Percentiles rank a stretch among this genome's conserved stretches.
phyloP scores from a whole-genome alignment of 1,140 invertebrate genomes.

The Polypedilum vanderplanki region DNA sequence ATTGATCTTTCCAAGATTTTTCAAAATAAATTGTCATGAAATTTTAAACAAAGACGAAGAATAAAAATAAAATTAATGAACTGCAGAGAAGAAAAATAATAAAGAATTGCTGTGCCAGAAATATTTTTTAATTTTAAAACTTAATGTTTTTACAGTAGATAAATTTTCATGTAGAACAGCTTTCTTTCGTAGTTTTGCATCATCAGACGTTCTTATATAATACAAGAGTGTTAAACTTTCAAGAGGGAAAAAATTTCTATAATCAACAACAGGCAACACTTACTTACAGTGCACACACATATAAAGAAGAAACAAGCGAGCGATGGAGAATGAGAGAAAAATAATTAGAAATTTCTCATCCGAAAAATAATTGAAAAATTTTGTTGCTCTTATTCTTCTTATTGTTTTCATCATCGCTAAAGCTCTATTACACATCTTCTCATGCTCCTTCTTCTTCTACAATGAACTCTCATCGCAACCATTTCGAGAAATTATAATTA shows the following conservation, averaged over 20 bases:
- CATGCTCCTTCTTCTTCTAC: neutral
- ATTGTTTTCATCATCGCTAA: constrained; percentile 12
- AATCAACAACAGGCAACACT: neutral
- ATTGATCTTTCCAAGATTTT: too few species aligned
- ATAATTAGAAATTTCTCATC: constrained; percentile 23
- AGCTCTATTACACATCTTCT: constrained; percentile 15
- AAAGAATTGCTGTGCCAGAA: too few species aligned
- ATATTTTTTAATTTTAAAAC: too few species aligned
- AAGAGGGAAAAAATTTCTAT: neutral
- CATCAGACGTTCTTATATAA: too few species aligned
- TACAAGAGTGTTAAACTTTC: too few species aligned
- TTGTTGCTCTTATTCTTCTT: neutral
- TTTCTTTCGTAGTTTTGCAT: neutral
- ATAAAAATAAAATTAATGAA: too few species aligned
- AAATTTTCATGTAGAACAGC: constrained; percentile 2
- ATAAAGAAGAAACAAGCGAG: neutral
- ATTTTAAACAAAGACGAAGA: too few species aligned
- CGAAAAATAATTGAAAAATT: constrained; percentile 20
- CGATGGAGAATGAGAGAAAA: neutral
- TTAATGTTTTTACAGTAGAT: neutral
- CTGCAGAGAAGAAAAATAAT: too few species aligned
- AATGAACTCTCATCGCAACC: constrained; percentile 16
- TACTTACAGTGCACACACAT: constrained; percentile 5
- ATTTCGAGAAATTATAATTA: constrained; percentile 23
- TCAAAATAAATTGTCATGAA: too few species aligned